Evolutionary conservation across 2,888 invertebrate genomes (phyloP).

Genomic region (Chrysopilus asiliformis): DNA sequence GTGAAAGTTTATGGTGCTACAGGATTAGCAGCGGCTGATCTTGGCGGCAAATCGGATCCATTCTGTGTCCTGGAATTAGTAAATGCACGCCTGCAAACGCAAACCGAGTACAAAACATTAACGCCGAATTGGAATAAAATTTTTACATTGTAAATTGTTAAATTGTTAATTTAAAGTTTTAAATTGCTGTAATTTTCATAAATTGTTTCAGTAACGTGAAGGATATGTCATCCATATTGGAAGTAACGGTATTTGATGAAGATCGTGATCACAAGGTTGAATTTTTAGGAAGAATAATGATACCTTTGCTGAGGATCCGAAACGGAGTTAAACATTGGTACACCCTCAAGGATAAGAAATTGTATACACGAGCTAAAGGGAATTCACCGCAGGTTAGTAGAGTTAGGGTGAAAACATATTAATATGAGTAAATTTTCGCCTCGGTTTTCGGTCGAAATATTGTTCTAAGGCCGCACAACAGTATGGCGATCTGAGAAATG

Average conservation of each 20-base stretch:
- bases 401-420: too few species aligned
- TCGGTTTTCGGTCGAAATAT: too few species aligned
- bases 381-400: slow-evolving; percentile 57
- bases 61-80: slow-evolving; percentile 94
- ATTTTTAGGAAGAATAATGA: slow-evolving; percentile 83
- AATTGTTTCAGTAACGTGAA: slow-evolving; percentile 69
- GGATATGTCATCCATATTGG: slow-evolving; percentile 88
- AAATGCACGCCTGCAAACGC: slow-evolving; percentile 89
- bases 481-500: too few species aligned
- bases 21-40: slow-evolving; percentile 87
- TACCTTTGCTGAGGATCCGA: slow-evolving; percentile 73
- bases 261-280: slow-evolving; percentile 97
- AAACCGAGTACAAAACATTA: slow-evolving; percentile 96
- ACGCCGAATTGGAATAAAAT: slow-evolving; percentile 97
- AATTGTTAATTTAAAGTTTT: not conserved
- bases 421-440: too few species aligned
- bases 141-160: slow-evolving; percentile 85
- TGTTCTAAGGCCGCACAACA: too few species aligned
- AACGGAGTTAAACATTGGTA: slow-evolving; percentile 94
- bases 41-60: slow-evolving; percentile 97
- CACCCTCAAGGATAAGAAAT: slow-evolving; percentile 89
- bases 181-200: too few species aligned
- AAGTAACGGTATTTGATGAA: slow-evolving; percentile 94
- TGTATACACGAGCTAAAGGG: slow-evolving; percentile 82
- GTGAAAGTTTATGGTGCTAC: slow-evolving; percentile 79